Percentiles rank a stretch among this genome's conserved stretches.
phyloP scores from a whole-genome alignment of 1,140 invertebrate species.

The Aphaenogaster ashmeadi region DNA sequence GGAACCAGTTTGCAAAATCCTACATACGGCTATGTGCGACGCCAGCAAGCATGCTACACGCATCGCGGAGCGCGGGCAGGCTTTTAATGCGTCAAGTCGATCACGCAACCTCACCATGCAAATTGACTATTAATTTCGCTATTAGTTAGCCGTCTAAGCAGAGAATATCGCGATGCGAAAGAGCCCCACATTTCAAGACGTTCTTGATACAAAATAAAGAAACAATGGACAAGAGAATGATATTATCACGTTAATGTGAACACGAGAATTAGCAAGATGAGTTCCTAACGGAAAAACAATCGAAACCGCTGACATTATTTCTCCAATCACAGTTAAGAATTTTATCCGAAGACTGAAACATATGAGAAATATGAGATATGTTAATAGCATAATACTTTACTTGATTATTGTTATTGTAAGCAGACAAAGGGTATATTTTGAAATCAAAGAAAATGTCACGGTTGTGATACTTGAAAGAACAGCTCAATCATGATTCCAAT shows the following conservation, averaged over 20 bases:
- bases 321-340: background rate
- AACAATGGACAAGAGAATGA: background rate
- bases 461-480: background rate
- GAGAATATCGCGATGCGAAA: background rate
- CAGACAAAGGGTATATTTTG: background rate
- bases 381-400: constrained; percentile 6
- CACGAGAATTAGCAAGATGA: background rate
- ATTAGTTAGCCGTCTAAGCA: constrained; percentile 31
- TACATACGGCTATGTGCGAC: constrained; percentile 25
- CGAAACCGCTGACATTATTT: background rate
- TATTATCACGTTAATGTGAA: background rate
- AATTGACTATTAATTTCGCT: constrained; percentile 59
- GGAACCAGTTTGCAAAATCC: constrained; percentile 65
- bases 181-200: background rate
- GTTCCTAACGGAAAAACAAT: background rate
- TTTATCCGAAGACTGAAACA: background rate
- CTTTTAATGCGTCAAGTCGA: constrained; percentile 56
- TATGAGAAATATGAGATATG: background rate
- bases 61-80: constrained; percentile 47
- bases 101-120: constrained; percentile 54
- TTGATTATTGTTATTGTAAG: background rate
- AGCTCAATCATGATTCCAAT: background rate
- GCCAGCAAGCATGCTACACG: constrained; percentile 35
- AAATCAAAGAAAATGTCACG: background rate
- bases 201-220: background rate